phyloP scores from a whole-genome alignment of 2,888 invertebrate genomes.

The Cryptocheilus praepositus region DNA sequence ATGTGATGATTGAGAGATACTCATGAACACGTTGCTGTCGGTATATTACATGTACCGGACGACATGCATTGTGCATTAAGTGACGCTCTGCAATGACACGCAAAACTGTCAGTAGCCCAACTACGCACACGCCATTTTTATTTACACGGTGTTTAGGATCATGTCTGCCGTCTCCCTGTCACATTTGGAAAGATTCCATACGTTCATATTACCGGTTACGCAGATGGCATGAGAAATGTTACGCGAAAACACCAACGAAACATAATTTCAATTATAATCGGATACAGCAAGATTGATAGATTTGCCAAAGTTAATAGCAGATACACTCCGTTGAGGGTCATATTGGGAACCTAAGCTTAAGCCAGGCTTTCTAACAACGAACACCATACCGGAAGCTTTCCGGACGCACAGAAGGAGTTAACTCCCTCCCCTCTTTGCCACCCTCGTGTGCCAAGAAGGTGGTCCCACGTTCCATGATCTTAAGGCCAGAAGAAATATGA shows the following conservation, averaged over 20 bases:
- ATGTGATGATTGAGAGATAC: conserved; percentile 9
- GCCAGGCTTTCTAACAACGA: not conserved
- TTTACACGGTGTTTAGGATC: too few relatives aligned
- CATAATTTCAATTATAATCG: too few relatives aligned
- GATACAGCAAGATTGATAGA: too few relatives aligned
- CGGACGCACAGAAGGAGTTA: conserved; percentile 44
- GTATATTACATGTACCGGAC: conserved; percentile 1
- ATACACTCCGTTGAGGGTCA: too few relatives aligned
- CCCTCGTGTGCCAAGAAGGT: conserved; percentile 44
- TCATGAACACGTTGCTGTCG: not conserved
- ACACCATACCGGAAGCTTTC: conserved; percentile 45
- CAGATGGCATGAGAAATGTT: too few relatives aligned
- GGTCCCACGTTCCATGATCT: conserved; percentile 54
- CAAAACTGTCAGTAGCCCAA: not conserved
- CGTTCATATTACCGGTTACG: too few relatives aligned
- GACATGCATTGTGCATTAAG: not conserved
- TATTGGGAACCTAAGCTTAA: too few relatives aligned
- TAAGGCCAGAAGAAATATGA: conserved; percentile 67
- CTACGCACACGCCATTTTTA: not conserved
- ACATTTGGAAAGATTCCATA: too few relatives aligned
- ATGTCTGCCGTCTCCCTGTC: too few relatives aligned
- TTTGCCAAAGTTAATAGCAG: too few relatives aligned
- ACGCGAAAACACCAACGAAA: too few relatives aligned
- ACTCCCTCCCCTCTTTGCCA: conserved; percentile 17
- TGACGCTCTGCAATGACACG: conserved; percentile 5